These are phyloP conservation scores for Dugesia japonica DNA, from an alignment of 2,888 invertebrate genomes.

Conservation along the genomic window DNA sequence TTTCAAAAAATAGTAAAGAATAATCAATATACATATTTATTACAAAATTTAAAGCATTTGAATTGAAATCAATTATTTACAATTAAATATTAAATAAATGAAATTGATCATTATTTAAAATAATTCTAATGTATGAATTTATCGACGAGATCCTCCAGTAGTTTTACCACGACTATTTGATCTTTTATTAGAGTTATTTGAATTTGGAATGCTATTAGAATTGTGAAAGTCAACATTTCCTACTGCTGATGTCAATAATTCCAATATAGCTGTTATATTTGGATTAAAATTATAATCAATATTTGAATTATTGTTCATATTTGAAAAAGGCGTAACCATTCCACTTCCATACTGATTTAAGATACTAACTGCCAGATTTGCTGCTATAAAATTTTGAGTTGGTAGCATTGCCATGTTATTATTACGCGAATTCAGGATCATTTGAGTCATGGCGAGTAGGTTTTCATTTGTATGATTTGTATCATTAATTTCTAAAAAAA, in stretches of 20 bases:
- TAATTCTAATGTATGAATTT: not conserved
- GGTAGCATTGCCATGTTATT: not conserved
- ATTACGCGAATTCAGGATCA: not conserved
- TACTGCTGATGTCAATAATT: not conserved
- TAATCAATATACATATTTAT: no score
- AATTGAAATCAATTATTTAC: no score
- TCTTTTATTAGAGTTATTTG: not conserved
- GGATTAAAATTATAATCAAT: not conserved
- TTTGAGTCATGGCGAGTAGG: not conserved
- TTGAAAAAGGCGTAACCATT: not conserved
- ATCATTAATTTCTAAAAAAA: not conserved
- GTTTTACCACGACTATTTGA: not conserved
- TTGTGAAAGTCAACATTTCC: not conserved
- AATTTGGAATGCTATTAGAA: not conserved
- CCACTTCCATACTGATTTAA: not conserved
- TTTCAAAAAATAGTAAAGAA: no score
- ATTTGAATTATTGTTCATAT: not conserved
- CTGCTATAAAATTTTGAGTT: not conserved
- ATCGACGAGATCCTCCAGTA: not conserved
- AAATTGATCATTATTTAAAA: no score
- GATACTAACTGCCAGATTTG: not conserved
- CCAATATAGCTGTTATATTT: not conserved
- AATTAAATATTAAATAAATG: no score
- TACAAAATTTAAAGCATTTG: no score
- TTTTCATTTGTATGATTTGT: not conserved